A percentile compares a stretch with the other conserved stretches of the same genome.
phyloP scores from a whole-genome alignment of 2,113 vertebrate species.

The Caranx melampygus region DNA sequence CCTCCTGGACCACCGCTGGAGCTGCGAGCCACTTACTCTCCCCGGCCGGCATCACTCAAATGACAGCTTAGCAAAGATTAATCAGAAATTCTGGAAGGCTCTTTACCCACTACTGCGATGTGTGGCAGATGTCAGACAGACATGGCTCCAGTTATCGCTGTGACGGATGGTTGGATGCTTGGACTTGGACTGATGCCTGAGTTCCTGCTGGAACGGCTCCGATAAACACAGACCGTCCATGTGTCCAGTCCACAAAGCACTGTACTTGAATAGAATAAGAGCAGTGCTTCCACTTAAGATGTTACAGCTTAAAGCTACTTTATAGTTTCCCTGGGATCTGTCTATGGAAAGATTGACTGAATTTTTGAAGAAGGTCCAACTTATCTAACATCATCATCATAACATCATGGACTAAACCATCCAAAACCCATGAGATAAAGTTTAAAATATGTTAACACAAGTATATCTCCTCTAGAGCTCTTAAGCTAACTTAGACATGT shows the following conservation, averaged over 20 bases:
- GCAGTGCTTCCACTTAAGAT: too few relatives aligned
- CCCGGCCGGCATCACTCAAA: slow-evolving; percentile 74
- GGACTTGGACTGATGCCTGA: slow-evolving; percentile 57
- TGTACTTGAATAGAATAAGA: too few relatives aligned
- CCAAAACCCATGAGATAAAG: too few relatives aligned
- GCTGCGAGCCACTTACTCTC: slow-evolving; percentile 66
- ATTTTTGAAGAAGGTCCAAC: too few relatives aligned
- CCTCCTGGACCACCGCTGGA: slow-evolving; percentile 58
- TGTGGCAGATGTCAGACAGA: slow-evolving; percentile 78
- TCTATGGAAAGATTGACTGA: too few relatives aligned
- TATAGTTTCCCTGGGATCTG: too few relatives aligned
- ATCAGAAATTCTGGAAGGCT: slow-evolving; percentile 72
- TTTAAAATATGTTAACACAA: too few relatives aligned
- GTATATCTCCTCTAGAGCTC: too few relatives aligned
- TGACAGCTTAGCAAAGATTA: slow-evolving; percentile 77
- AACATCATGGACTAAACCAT: too few relatives aligned
- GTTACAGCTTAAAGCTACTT: too few relatives aligned
- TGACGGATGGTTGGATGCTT: slow-evolving; percentile 65
- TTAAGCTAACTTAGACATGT: too few relatives aligned
- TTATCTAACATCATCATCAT: too few relatives aligned
- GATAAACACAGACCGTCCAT: slow-evolving; percentile 8
- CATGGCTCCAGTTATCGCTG: slow-evolving; percentile 73
- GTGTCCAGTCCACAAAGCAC: not conserved
- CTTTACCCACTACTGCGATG: slow-evolving; percentile 61
- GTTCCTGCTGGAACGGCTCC: slow-evolving; percentile 12